Evolutionary conservation across 2,113 vertebrate genomes (phyloP).

Genomic region (Bolborhynchus lineola): DNA sequence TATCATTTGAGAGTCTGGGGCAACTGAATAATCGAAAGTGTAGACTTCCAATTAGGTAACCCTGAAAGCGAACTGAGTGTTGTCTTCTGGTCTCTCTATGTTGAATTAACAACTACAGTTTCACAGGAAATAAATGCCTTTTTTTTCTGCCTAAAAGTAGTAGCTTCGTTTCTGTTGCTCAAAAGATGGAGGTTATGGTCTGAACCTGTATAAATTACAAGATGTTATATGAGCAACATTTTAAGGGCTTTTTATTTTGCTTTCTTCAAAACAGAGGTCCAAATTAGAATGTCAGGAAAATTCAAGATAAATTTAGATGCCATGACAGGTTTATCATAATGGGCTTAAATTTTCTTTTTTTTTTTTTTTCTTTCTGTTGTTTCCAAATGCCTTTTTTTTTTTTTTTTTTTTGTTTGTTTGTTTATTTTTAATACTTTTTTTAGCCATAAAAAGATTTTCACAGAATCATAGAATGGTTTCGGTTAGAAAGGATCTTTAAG

Average conservation of each 20-base stretch:
- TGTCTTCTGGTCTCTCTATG: neutral
- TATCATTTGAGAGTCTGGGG: neutral
- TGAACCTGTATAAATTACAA: neutral
- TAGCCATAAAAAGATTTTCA: neutral
- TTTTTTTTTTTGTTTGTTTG: too few relatives aligned
- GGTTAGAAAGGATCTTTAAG: neutral
- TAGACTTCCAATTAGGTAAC: neutral
- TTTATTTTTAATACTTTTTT: neutral
- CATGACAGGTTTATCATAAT: neutral
- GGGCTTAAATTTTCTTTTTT: fast-evolving
- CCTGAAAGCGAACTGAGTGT: neutral
- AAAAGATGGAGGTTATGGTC: neutral
- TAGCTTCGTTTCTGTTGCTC: neutral
- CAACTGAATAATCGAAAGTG: neutral
- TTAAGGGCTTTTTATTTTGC: neutral
- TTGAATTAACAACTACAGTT: neutral
- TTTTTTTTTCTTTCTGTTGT: neutral
- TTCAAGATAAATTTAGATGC: neutral
- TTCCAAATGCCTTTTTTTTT: fast-evolving
- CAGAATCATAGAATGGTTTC: neutral
- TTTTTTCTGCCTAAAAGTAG: neutral
- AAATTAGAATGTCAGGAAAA: neutral
- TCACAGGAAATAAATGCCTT: neutral
- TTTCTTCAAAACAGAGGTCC: neutral
- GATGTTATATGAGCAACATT: neutral